Base-by-base conservation (phyloP, 2,113 vertebrate species). In the Cavia porcellus region DNA sequence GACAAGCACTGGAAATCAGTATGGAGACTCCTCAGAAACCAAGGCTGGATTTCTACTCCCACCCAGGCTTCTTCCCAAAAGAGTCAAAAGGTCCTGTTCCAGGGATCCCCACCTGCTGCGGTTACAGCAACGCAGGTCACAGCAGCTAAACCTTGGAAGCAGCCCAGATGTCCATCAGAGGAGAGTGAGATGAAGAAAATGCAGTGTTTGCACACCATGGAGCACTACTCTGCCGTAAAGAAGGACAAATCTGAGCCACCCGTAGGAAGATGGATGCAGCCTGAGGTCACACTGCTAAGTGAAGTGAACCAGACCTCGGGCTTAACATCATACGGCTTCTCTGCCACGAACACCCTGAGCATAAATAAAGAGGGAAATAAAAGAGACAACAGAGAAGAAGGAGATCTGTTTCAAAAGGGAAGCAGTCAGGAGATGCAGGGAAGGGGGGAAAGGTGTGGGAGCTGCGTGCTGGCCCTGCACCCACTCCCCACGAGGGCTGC, bases 201-300 rank as follows among this genome's bases (percentile, higher is more conserved):
- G 52, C 9, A 11, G 38, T 12, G 3, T 6, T 45, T 0, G 2
- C 72, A 45, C 38, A 7, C 38, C 1, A 3, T 3, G 22, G 72
- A 75, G 74, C 5, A 47, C 42, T 47, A 14, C 72, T 28, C 20
- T 47, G 74, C 45, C 25, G 0, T 15, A 30, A 30, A 47, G 32
- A 6, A 14, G 42, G 74, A 7, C 1, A 30, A 7, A 15, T 24
- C 11, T 5, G 72, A 12, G 38, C 45, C 22, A 2, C 45, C 1
- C 12, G 22, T 4, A 45, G 22, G 72, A 45, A 45, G 28, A 3
- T 3, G 72, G 24, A 25, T 28, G 42, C 20, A 2, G 4, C 4
- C 5, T 11, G 72, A 75, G 72, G 25, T 24, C 38, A 12, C 25
- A 10, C 25, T 13, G 38, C 13, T 45, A 14, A 28, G 42, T 75